Base-by-base conservation (phyloP, 2,797 vertebrate species). In the Anguilla anguilla region DNA sequence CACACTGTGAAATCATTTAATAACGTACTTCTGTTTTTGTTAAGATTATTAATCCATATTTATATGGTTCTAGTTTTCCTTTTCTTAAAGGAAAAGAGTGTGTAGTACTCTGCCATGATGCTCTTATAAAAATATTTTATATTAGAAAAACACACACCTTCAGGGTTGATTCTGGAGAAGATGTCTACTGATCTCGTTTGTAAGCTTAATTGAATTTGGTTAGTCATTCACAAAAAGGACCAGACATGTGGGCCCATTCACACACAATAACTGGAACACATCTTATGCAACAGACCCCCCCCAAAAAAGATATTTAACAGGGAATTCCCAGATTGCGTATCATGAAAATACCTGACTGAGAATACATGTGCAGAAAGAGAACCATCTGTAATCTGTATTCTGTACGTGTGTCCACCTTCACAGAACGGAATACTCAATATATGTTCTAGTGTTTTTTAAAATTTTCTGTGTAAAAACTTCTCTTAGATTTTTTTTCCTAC, bases 401-500 rank as follows among this genome's bases (percentile, higher is more conserved):
- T 46, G 43, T 46, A 46, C 43, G 43, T 46, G 43, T 46, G 43
- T 46, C 43, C 43, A 13, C 11, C 11, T 53, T 53, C 51, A 53
- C 51, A 53, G 51, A 53, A 53, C 43, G 5, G 4, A 46, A 46
- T 46, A 46, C 43, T 46, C 43, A 46, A 0, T 46, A 46, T 46
- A 46, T 46, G 43, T 46, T 46, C 43, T 46, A 46, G 43, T 46
- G 43, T 46, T 46, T n/a, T 83, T 82, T 49, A 15, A 15, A 22
- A 82, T 83, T 83, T 87, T 46, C 11, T 49, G 28, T 64, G 43
- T 46, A 46, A 46, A 53, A 53, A 53, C 25, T 69, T 67, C 39
- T 87, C 25, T 87, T 83, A 17, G 3, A 59, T 59, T 87, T 82
- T 81, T 81, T 72, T n/a, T 31, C 69, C 86, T 84, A 25, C 49